phyloP scores from a whole-genome alignment of 1,140 invertebrate genomes.

The Mycetomoellerius zeteki region DNA sequence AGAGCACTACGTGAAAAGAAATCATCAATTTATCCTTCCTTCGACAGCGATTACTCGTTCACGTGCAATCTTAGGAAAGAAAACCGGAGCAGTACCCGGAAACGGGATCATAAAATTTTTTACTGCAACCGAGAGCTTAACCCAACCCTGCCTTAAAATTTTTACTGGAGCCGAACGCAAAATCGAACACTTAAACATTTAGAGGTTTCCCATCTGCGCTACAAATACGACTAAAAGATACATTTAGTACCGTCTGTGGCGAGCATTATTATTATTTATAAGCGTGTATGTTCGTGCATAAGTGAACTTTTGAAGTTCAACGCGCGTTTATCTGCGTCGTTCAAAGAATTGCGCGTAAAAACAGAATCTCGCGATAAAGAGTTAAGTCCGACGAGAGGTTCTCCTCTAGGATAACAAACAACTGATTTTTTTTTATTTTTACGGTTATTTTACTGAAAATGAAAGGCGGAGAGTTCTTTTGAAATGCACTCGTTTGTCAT shows the following conservation, averaged over 20 bases:
- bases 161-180: slow-evolving; percentile 34
- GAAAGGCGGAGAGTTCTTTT: not conserved
- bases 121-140: slow-evolving; percentile 33
- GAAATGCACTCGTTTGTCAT: not conserved
- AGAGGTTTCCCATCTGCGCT: slow-evolving; percentile 44
- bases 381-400: not conserved
- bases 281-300: not conserved
- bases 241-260: slow-evolving; percentile 38
- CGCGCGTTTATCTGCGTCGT: not conserved
- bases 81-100: not conserved
- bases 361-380: not conserved
- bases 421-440: not conserved
- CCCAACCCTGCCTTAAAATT: slow-evolving; percentile 34
- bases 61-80: not conserved
- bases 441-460: not conserved
- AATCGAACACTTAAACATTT: slow-evolving; percentile 50
- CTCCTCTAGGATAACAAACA: not conserved
- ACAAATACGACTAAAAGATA: slow-evolving; percentile 66
- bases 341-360: not conserved
- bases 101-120: slow-evolving; percentile 41
- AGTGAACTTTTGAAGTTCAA: slow-evolving; percentile 22
- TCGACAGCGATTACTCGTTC: not conserved
- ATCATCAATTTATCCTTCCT: not conserved
- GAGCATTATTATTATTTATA: slow-evolving; percentile 56
- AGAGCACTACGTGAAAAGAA: not conserved